Conservation (phyloP, 1,140 invertebrate species). For the Ectropis grisescens region DNA sequence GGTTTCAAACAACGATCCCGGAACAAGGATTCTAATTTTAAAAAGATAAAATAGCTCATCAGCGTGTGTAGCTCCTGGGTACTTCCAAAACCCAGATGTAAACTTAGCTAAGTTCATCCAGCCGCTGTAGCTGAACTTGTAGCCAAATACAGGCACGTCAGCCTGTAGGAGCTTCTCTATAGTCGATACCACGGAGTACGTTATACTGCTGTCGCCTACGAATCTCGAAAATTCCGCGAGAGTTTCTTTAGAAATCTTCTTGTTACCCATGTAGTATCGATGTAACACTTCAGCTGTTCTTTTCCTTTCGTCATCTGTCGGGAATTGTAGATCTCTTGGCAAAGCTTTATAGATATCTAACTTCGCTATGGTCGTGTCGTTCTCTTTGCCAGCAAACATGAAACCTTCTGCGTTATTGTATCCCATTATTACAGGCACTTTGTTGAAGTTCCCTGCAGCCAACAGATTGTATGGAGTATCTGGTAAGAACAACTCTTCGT, state of each 20-base stretch:
- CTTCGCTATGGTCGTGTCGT: constrained; percentile 32
- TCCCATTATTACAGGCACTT: constrained; percentile 42
- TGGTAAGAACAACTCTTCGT: constrained; percentile 25
- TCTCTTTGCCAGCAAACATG: constrained; percentile 49
- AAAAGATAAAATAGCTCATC: constrained; percentile 57
- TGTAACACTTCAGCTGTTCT: constrained; percentile 18
- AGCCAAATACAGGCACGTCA: constrained; percentile 26
- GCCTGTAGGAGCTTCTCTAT: constrained; percentile 27
- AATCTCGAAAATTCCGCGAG: constrained; percentile 30
- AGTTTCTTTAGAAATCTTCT: constrained; percentile 21
- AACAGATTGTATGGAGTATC: constrained; percentile 40
- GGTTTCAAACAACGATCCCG: constrained; percentile 22
- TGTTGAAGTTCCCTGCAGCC: constrained; percentile 21
- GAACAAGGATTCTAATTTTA: constrained; percentile 21
- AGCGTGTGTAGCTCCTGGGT: constrained; percentile 42
- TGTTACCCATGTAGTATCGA: constrained; percentile 27
- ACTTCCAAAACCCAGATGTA: constrained; percentile 16
- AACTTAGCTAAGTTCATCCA: constrained; percentile 39
- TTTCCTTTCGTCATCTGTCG: constrained; percentile 22
- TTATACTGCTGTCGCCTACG: constrained; percentile 37
- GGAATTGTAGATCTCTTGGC: constrained; percentile 35
- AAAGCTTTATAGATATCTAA: constrained; percentile 30
- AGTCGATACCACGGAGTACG: constrained; percentile 29
- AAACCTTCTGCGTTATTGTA: constrained; percentile 47
- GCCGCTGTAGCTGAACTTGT: constrained; percentile 32